A percentile compares a stretch with the other conserved stretches of the same genome.
These are phyloP conservation scores for Disparrhopalites patrizii DNA, from an alignment of 2,888 invertebrate species.

Conservation along the genomic window DNA sequence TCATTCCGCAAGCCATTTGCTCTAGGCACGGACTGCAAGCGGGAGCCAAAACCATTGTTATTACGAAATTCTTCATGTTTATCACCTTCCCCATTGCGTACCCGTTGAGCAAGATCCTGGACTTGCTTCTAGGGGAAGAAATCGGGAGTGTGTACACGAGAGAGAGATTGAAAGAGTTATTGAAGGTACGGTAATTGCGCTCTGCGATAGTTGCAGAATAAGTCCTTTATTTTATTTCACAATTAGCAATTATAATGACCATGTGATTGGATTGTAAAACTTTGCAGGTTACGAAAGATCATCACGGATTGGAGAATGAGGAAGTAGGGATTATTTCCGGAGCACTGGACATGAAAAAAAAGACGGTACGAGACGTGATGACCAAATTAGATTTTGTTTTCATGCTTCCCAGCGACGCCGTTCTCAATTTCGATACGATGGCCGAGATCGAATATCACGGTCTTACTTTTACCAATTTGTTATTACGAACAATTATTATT, in stretches of 20 bases:
- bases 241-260: too few relatives aligned
- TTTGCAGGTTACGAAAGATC: constrained; percentile 77
- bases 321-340: constrained; percentile 97
- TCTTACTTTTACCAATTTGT: too few relatives aligned
- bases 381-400: constrained; percentile 84
- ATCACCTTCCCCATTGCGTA: constrained; percentile 88
- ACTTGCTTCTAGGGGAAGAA: constrained; percentile 88
- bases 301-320: constrained; percentile 84
- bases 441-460: constrained; percentile 93
- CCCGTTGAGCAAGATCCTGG: constrained; percentile 84
- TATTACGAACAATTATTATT: too few relatives aligned
- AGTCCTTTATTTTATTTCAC: too few relatives aligned
- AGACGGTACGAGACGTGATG: constrained; percentile 94
- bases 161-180: constrained; percentile 90
- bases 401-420: constrained; percentile 84
- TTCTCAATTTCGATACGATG: constrained; percentile 94
- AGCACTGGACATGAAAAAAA: constrained; percentile 89
- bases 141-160: constrained; percentile 95
- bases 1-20: constrained; percentile 92
- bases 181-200: constrained; percentile 80
- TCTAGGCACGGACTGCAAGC: constrained; percentile 91
- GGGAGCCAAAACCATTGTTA: constrained; percentile 87
- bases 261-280: not conserved
- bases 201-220: too few relatives aligned
- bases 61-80: constrained; percentile 91